Conservation (phyloP, 2,888 invertebrate genomes). For the Spodoptera littoralis region DNA sequence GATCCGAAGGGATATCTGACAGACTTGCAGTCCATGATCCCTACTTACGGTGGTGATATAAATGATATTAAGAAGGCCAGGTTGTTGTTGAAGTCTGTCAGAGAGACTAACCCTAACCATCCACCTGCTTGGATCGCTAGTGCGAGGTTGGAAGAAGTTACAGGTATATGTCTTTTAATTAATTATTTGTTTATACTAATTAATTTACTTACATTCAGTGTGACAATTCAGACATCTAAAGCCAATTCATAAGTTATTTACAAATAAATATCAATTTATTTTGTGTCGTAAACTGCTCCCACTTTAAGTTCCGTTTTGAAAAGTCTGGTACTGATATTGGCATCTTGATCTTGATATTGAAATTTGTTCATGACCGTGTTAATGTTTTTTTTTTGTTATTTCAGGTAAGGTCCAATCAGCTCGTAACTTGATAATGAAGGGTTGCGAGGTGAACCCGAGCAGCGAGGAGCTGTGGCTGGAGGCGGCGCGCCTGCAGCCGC, state of each 20-base stretch:
- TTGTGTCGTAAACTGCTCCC: no score
- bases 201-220: no score
- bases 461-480: slow-evolving; percentile 99
- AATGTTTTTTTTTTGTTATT: not conserved
- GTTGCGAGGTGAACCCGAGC: slow-evolving; percentile 98
- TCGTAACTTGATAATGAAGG: slow-evolving; percentile 99
- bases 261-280: no score
- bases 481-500: slow-evolving; percentile 97
- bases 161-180: slow-evolving; percentile 90
- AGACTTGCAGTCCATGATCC: slow-evolving; percentile 99
- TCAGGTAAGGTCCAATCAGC: slow-evolving; percentile 96
- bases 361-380: no score
- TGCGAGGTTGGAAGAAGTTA: slow-evolving; percentile 98
- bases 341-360: no score
- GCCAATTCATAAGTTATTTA: no score
- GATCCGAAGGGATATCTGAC: slow-evolving; percentile 99
- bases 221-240: no score
- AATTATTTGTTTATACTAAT: not conserved
- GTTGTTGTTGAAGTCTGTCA: slow-evolving; percentile 97
- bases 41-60: slow-evolving; percentile 99
- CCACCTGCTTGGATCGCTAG: slow-evolving; percentile 99
- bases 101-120: slow-evolving; percentile 99
- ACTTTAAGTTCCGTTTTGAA: no score
- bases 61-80: slow-evolving; percentile 99
- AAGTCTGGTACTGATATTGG: no score